phyloP scores from a whole-genome alignment of 2,797 vertebrate species.

The Poecilia wingei region DNA sequence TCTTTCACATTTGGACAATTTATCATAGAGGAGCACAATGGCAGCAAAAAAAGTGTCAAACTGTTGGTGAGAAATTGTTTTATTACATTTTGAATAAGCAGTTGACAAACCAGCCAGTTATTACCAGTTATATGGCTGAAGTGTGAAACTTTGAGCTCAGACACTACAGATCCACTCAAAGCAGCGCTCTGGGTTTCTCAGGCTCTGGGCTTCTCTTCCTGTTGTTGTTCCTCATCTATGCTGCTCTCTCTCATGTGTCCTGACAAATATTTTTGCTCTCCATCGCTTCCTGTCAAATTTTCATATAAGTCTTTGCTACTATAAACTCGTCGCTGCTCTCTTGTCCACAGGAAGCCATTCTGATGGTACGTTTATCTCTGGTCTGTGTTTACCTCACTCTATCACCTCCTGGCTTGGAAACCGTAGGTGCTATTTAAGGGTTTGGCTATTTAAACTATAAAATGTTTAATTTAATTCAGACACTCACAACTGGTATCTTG shows the following conservation, averaged over 20 bases:
- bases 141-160: neutral
- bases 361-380: neutral
- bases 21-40: neutral
- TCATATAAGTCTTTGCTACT: neutral
- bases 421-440: neutral
- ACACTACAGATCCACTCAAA: neutral
- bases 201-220: neutral
- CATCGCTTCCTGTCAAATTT: neutral
- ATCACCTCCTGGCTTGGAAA: neutral
- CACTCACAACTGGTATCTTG: neutral
- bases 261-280: neutral
- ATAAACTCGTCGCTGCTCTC: neutral
- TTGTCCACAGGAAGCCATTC: neutral
- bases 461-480: neutral
- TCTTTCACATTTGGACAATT: neutral
- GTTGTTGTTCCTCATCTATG: neutral
- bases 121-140: neutral
- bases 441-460: neutral
- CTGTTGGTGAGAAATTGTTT: neutral
- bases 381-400: neutral
- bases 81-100: neutral
- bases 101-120: neutral
- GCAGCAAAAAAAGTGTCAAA: neutral
- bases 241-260: neutral
- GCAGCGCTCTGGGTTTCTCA: neutral